A percentile compares a stretch with the other conserved stretches of the same genome.
Evolutionary conservation across 2,113 vertebrate species (phyloP).

Genomic region (Cyanistes caeruleus): DNA sequence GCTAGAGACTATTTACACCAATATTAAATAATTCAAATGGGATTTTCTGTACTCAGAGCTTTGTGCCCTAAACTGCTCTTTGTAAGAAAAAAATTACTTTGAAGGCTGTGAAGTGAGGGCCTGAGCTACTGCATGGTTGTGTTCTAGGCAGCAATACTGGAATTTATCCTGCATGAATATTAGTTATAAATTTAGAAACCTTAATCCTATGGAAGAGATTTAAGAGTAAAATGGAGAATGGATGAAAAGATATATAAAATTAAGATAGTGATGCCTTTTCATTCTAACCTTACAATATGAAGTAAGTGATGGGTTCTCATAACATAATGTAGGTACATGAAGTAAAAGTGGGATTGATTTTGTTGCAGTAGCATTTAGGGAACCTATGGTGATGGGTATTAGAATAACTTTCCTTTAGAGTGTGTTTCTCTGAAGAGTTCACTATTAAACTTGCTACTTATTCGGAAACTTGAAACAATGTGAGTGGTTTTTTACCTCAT

Average conservation of each 20-base stretch:
- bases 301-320: background rate
- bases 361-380: background rate
- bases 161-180: background rate
- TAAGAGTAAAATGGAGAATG: background rate
- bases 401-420: background rate
- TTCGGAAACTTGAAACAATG: background rate
- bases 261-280: background rate
- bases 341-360: background rate
- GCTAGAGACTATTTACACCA: slow-evolving; percentile 50
- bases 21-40: slow-evolving; percentile 62
- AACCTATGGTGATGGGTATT: background rate
- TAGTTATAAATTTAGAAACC: slow-evolving; percentile 2
- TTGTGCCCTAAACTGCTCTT: slow-evolving; percentile 22
- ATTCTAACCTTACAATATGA: background rate
- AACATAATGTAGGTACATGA: background rate
- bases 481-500: background rate
- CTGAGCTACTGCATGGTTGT: background rate
- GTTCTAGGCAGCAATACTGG: background rate
- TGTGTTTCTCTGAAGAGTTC: background rate
- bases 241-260: background rate
- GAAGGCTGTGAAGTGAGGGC: background rate
- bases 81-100: background rate
- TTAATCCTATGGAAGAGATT: background rate
- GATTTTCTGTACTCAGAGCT: slow-evolving; percentile 14
- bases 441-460: background rate